Percentiles rank a stretch among this genome's conserved stretches.
These are phyloP conservation scores for Rachycentron canadum DNA, from an alignment of 2,797 vertebrate genomes.

Conservation along the genomic window DNA sequence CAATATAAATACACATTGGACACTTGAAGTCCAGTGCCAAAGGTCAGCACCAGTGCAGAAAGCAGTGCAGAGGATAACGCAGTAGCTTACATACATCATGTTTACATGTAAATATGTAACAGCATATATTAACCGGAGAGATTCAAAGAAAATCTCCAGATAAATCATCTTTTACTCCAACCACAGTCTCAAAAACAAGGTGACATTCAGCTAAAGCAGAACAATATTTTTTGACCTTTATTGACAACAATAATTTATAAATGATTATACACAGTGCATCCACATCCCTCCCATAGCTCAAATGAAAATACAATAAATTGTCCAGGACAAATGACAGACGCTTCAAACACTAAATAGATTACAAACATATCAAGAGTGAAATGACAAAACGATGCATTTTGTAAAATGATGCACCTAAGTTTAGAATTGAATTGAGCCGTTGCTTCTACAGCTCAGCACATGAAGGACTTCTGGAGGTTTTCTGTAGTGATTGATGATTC, in stretches of 20 bases:
- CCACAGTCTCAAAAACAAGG: not conserved
- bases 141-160: not conserved
- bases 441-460: not conserved
- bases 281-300: too few relatives aligned
- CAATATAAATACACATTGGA: not conserved
- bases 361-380: slow-evolving; percentile 1
- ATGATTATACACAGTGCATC: too few relatives aligned
- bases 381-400: not conserved
- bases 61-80: not conserved
- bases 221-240: not conserved
- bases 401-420: not conserved
- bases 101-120: too few relatives aligned
- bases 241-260: too few relatives aligned
- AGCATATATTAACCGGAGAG: not conserved
- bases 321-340: not conserved
- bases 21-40: not conserved
- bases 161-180: not conserved
- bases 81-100: not conserved
- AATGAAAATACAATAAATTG: too few relatives aligned
- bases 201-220: not conserved
- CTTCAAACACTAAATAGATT: not conserved
- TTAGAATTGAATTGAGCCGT: not conserved
- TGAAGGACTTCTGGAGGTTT: not conserved
- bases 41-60: too few relatives aligned
- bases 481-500: not conserved